Base-by-base conservation (phyloP, 2,113 vertebrate species). In the Indicator maculatus region DNA sequence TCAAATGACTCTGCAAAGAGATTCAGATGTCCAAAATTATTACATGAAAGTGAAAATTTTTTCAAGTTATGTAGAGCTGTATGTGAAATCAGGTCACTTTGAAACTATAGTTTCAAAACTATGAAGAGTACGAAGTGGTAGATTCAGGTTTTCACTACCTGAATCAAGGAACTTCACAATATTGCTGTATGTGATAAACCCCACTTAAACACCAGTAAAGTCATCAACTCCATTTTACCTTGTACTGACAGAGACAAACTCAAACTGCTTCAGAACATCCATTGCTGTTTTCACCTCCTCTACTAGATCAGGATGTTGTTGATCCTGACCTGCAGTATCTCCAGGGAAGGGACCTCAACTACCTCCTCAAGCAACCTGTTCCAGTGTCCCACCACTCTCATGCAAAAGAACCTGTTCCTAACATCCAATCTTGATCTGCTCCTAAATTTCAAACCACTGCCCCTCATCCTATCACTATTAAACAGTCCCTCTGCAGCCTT, bases 1-100 rank as follows among this genome's bases (percentile, higher is more conserved):
- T 58, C 26, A 53, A 92, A 89, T 87, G 60, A 89, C 15, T 95
- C 52, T 95, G 65, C 74, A 92, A 56, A 77, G 55, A 88, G 53
- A 91, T 28, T 69, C 20, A 58, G 16, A 39, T 41, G 75, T 80
- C 21, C 39, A 61, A 71, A 87, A 60, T 60, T 67, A 60, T 66
- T 79, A 72, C 36, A 88, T 24, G 13, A 50, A 77, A 69, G 16
- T 30, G 72, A 70, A 79, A 80, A 6, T 7, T 2, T n/a, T 78
- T 69, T 71, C 52, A 78, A 44, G 33, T 5, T 69, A 14, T 16
- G 9, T 13, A 69, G 38, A 60, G 5, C 21, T 55, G 30, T 33
- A 60, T 20, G 14, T 66, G 58, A 83, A 75, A 71, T 30, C 58
- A 6, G 11, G 8, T 77, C 17, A 26, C 27, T 67, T 80, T 13